phyloP scores from a whole-genome alignment of 2,888 invertebrate genomes.

The Cotesia congregata region DNA sequence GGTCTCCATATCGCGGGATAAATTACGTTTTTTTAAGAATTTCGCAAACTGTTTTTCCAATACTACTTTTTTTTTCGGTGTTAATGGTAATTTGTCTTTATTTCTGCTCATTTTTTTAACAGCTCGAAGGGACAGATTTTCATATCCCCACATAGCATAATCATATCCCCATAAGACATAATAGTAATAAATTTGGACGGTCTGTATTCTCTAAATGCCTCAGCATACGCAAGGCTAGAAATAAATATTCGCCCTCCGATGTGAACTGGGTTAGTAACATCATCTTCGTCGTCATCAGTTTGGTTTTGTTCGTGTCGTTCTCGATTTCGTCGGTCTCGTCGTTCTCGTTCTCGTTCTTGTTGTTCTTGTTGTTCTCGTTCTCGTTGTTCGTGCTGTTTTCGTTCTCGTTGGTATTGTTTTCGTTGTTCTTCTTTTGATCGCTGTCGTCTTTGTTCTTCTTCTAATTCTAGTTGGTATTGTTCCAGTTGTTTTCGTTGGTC shows the following conservation, averaged over 20 bases:
- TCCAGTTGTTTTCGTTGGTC: no score
- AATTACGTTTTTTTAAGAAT: conserved; percentile 1
- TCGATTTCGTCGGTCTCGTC: neutral
- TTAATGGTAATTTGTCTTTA: neutral
- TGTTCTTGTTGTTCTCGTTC: no score
- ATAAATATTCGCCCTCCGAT: neutral
- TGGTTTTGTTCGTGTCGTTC: neutral
- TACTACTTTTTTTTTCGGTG: neutral
- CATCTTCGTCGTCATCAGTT: neutral
- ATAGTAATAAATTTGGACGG: neutral
- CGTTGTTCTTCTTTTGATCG: no score
- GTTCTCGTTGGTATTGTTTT: no score
- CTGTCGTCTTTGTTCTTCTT: no score
- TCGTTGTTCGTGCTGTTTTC: no score
- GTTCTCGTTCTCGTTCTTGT: no score
- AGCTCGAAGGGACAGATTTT: neutral
- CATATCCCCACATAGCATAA: no score
- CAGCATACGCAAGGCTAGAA: neutral
- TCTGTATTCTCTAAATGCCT: conserved; percentile 2
- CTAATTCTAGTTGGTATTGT: no score
- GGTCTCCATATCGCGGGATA: neutral
- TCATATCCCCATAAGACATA: no score
- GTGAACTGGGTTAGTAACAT: conserved; percentile 2
- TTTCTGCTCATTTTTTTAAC: neutral
- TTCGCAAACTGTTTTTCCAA: neutral